Conservation (phyloP, 30 jellyfish, hydroid and myxozoan genomes). For the Aurelia aurita region DNA sequence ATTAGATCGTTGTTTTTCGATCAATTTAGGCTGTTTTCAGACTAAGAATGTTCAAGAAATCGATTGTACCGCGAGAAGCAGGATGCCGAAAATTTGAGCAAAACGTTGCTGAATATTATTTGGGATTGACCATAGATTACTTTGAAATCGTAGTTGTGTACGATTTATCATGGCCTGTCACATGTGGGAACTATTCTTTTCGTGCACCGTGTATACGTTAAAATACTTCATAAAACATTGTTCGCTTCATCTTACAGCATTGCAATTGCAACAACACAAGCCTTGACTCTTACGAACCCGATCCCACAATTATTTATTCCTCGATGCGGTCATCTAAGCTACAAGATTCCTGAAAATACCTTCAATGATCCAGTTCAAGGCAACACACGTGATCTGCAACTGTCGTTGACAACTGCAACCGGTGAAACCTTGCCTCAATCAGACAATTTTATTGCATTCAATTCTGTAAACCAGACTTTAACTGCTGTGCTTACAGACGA, state of each 20-base stretch:
- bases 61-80: too few relatives aligned
- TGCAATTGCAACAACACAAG: not conserved
- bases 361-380: slow-evolving; percentile 89
- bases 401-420: slow-evolving; percentile 47
- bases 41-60: too few relatives aligned
- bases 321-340: slow-evolving; percentile 71
- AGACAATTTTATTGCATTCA: slow-evolving; percentile 46
- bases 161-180: too few relatives aligned
- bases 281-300: slow-evolving; percentile 23
- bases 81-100: too few relatives aligned
- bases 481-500: slow-evolving; percentile 34
- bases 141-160: too few relatives aligned
- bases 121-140: too few relatives aligned
- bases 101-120: too few relatives aligned
- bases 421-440: slow-evolving; percentile 22
- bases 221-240: not conserved
- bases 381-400: slow-evolving; percentile 78
- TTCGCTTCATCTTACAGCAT: slow-evolving; percentile 5
- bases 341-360: slow-evolving; percentile 84
- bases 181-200: too few relatives aligned
- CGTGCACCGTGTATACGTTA: too few relatives aligned
- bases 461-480: slow-evolving; percentile 32
- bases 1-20: too few relatives aligned
- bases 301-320: slow-evolving; percentile 64
- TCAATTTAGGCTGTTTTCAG: too few relatives aligned